phyloP scores from a whole-genome alignment of 2,113 vertebrate species.

The Chiloscyllium plagiosum region DNA sequence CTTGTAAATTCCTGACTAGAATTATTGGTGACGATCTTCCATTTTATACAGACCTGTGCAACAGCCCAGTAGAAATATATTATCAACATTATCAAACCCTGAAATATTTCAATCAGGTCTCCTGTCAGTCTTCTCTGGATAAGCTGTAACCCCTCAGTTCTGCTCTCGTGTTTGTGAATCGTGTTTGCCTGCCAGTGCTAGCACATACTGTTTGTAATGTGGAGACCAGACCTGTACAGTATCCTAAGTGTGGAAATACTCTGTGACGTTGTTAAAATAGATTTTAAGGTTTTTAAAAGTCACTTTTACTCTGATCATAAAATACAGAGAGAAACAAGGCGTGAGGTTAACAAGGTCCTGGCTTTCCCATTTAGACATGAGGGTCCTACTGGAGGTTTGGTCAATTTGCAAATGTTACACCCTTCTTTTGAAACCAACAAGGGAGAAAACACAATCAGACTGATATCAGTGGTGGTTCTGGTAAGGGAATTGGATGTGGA shows the following conservation, averaged over 20 bases:
- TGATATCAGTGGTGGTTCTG: neutral
- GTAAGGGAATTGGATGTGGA: no score
- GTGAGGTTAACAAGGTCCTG: neutral
- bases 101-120: neutral
- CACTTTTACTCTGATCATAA: neutral
- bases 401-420: neutral
- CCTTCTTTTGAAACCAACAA: neutral
- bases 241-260: no score
- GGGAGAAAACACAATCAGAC: neutral
- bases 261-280: neutral
- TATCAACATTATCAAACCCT: neutral
- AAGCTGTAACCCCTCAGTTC: neutral
- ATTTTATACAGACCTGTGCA: neutral
- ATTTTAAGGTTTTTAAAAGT: neutral
- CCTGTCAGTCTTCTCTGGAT: neutral
- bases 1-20: neutral
- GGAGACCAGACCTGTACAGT: neutral
- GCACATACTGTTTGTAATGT: neutral
- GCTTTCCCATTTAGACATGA: neutral
- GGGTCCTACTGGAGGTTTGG: neutral
- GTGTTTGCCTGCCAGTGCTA: neutral
- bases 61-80: neutral
- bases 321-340: neutral
- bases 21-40: neutral
- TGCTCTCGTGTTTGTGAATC: neutral